A percentile compares a stretch with the other conserved stretches of the same genome.
Conservation (phyloP, 2,888 invertebrate species). For the Choristoneura rosaceana region DNA sequence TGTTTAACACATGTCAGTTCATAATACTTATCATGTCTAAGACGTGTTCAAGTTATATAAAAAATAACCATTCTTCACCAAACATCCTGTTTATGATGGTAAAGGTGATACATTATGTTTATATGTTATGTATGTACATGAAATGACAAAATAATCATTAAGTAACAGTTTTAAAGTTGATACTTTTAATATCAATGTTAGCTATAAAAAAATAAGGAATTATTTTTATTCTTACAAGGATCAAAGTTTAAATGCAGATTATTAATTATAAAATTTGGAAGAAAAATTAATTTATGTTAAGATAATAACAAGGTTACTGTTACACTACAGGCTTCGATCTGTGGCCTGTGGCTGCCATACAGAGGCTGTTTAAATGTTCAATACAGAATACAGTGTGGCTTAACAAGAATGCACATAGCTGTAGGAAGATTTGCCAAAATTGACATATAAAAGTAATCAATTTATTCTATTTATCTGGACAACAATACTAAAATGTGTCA, state of each 20-base stretch:
- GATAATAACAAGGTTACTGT: background rate
- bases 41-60: background rate
- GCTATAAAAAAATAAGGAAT: conserved; percentile 11
- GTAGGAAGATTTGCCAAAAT: no score
- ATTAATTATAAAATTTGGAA: background rate
- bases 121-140: conserved; percentile 5
- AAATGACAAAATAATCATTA: conserved; percentile 26
- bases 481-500: no score
- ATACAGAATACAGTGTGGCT: background rate
- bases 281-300: background rate
- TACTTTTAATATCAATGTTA: conserved; percentile 31
- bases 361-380: background rate
- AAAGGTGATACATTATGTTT: conserved; percentile 13
- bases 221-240: conserved; percentile 13
- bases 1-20: no score
- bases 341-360: background rate
- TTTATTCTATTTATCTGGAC: no score
- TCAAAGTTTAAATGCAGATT: conserved; percentile 7
- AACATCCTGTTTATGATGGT: conserved; percentile 1
- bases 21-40: no score
- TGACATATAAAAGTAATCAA: background rate
- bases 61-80: background rate
- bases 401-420: no score
- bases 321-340: no score
- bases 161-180: conserved; percentile 26